Base-by-base conservation (phyloP, 2,888 invertebrate species). In the Tipula vernalis region DNA sequence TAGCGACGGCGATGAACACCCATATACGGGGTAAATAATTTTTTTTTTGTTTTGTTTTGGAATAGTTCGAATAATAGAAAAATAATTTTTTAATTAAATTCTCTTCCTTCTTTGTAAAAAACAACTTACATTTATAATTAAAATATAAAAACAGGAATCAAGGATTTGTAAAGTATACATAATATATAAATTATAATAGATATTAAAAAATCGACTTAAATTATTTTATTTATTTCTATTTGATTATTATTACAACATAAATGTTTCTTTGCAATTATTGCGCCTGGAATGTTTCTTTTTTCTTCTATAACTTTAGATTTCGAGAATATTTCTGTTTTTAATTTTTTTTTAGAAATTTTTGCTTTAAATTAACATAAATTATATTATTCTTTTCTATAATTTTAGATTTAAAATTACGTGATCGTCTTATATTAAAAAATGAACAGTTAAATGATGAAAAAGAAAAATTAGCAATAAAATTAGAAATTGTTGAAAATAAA, bases 401-500 rank as follows among this genome's bases (percentile, higher is more conserved):
- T 85, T 85, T 42, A 85, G 85, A 39, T 85, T 42, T 85, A 42
- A 85, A 85, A 42, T 42, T 42, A 42, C 85, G 85, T 85, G 42
- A 85, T 28, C 41, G 42, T 42, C 42, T 85, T 42, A 39, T 18
- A 42, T 42, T 42, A 42, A 85, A 85, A 85, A 42, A 18, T 85
- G 42, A 42, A 42, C 41, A 85, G 8, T 42, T 85, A 42, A 39
- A 85, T 41, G 18, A 85, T 85, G 39, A 39, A 42, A 42, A 42
- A 42, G 85, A 85, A 42, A 85, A 85, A 85, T 18, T 85, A 42
- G 18, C 42, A 42, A 42, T 85, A 42, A 85, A 85, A 85, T 85
- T 42, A 42, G 85, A 85, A 36, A 86, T 36, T 36, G 36, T 86
- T n/a, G 86, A 86, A 57, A 86, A 51, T 51, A 86, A 86, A 86